Percentiles rank a stretch among this genome's conserved stretches.
Evolutionary conservation across 2,113 vertebrate genomes (phyloP).

Genomic region (Alosa alosa): DNA sequence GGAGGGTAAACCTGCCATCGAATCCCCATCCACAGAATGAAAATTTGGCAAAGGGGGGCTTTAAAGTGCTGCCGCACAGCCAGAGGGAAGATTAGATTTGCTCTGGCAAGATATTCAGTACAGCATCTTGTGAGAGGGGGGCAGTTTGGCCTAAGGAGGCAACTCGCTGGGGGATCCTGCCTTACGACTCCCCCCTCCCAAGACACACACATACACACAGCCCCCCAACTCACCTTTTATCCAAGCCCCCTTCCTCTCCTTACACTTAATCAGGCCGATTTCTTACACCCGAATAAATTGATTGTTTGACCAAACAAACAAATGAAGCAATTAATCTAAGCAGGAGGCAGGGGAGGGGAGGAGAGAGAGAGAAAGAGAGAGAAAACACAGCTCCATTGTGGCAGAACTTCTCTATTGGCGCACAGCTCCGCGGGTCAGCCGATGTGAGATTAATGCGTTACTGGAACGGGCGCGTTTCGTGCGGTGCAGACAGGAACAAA

Average conservation of each 20-base stretch:
- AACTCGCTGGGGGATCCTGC: background rate
- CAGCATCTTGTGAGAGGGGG: background rate
- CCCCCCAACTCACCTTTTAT: background rate
- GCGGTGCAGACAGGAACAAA: background rate
- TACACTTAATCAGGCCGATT: conserved; percentile 46
- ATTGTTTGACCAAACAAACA: conserved; percentile 59
- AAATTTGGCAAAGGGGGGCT: conserved; percentile 4
- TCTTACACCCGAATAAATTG: conserved; percentile 46
- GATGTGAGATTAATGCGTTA: background rate
- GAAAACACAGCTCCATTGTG: conserved; percentile 35
- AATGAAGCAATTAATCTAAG: conserved; percentile 57
- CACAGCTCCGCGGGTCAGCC: background rate
- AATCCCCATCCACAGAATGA: background rate
- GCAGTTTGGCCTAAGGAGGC: background rate
- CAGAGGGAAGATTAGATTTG: background rate
- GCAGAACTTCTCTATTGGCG: background rate
- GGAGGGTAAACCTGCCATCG: conserved; percentile 1
- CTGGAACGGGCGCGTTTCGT: background rate
- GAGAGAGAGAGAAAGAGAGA: background rate
- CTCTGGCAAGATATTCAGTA: background rate
- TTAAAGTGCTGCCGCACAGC: background rate
- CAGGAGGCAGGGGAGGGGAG: background rate
- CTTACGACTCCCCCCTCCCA: background rate
- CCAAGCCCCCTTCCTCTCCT: background rate
- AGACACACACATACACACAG: background rate